Base-by-base conservation (phyloP, 2,888 invertebrate genomes). In the Augiades crinisus region DNA sequence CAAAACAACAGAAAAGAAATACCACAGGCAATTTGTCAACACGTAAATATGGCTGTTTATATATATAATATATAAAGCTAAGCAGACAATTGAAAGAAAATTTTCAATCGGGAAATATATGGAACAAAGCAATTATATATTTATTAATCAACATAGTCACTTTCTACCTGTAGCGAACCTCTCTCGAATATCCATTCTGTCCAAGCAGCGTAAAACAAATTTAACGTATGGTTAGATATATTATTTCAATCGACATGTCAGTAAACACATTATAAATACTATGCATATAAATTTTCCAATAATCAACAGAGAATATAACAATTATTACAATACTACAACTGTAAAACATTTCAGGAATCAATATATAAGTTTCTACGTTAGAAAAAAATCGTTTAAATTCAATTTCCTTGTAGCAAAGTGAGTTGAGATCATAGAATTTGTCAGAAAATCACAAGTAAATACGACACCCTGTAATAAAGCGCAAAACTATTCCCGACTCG, bases 131-230 rank as follows among this genome's bases (percentile, higher is more conserved):
- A 77, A 67, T 73, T 64, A 70, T 72, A 68, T 47, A 55, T 52
- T 37, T 22, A 24, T 31, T 31, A 45, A 44, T n/a, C n/a, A 51
- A 31, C 45, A 51, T 41, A 16, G 24, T 47, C 36, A 45, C 43
- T 36, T 61, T 77, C 83, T 86, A 87, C 82, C 86, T 86, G 83
- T 81, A 78, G 71, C 78, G 79, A 70, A 81, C 81, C 79, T 74
- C 86, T 80, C 84, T 81, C 78, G 81, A 76, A 67, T 80, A 82
- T 70, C 80, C 86, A 69, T 84, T 81, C 86, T 87, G 78, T 84
- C 74, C 79, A 66, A 76, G 87, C 84, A 72, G 88, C 88, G 67
- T 77, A 78, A 83, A 74, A 76, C 71, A 75, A 56, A 57, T 56
- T 57, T 52, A 19, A 30, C 38, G 38, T 45, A 47, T n/a, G 5